Evolutionary conservation across 2,888 invertebrate species (phyloP), one percentile per base, ranked within the genome.

Genomic region (Nycteola revayana): DNA sequence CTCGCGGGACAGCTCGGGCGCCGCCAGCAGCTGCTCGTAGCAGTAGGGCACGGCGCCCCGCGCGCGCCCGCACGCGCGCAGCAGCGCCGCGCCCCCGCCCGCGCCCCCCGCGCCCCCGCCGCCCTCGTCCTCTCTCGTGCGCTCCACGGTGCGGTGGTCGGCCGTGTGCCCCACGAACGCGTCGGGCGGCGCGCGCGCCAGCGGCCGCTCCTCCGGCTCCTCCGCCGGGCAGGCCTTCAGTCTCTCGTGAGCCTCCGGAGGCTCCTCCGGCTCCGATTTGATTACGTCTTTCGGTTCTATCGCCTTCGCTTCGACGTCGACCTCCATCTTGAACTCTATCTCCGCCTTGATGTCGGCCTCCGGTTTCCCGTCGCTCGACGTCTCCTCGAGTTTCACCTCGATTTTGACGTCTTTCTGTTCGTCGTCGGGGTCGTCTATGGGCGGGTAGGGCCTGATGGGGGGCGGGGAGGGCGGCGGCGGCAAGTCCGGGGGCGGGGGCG

Each of bases 141-240:
- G 59, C 60, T 85, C 85, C 23, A 86, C 86, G 7, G 83, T 84
- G 42, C 86, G 66, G 66, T 86, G 85, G 41, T 74, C 75, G 28
- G 53, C 69, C n/a, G n/a, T n/a, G n/a, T n/a, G n/a, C n/a, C n/a
- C n/a, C n/a, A n/a, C n/a, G n/a, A n/a, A n/a, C n/a, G n/a, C n/a
- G n/a, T n/a, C n/a, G n/a, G n/a, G n/a, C 26, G 50, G 36, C 2
- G 42, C 38, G 3, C 40, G 32, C 14, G 31, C 41, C 52, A 47
- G 51, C 35, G 50, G 32, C 14, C 42, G 44, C 11, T 36, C 45
- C 7, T 49, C 7, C 22, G n/a, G 4, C n/a, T 0, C 22, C 48
- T 14, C 59, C 63, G 41, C 7, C 38, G 9, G 33, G 22, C 10
- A n/a, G 35, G 80, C 73, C 42, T 80, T 80, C 42, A 85, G 66